Conservation (phyloP, 2,113 vertebrate species). For the Donacobius atricapilla region DNA sequence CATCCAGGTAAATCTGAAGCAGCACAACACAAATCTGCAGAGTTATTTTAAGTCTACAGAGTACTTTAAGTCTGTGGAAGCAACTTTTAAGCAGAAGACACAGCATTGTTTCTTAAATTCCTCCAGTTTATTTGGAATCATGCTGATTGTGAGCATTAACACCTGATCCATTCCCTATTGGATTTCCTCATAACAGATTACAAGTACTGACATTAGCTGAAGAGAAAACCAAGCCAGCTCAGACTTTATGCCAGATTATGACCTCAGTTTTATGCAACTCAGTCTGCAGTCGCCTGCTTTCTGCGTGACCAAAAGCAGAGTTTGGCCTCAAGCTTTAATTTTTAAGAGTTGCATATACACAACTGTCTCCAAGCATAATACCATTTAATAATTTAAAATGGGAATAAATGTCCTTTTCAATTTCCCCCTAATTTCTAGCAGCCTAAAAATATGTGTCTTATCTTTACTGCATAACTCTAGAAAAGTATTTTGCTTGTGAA, state of each 20-base stretch:
- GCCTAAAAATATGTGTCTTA: neutral
- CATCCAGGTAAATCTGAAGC: neutral
- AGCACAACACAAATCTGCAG: neutral
- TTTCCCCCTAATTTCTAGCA: neutral
- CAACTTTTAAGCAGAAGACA: neutral
- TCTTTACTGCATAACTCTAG: neutral
- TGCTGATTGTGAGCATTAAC: neutral
- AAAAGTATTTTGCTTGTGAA: neutral
- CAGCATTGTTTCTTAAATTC: neutral
- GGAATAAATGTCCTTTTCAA: neutral
- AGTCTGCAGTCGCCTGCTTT: neutral
- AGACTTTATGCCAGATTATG: constrained; percentile 38
- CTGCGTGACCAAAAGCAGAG: constrained; percentile 15
- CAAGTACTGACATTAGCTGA: neutral
- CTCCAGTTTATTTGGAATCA: neutral
- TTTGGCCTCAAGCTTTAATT: neutral
- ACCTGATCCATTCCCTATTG: constrained; percentile 9
- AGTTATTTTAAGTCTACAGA: neutral
- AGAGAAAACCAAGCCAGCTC: neutral
- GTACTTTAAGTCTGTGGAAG: neutral
- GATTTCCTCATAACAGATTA: neutral
- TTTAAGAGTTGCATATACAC: neutral
- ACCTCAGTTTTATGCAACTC: constrained; percentile 30
- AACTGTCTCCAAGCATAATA: constrained; percentile 33
- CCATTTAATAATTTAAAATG: neutral